Evolutionary conservation across 2,888 invertebrate genomes (phyloP).

Genomic region (Drosophila paracracens): DNA sequence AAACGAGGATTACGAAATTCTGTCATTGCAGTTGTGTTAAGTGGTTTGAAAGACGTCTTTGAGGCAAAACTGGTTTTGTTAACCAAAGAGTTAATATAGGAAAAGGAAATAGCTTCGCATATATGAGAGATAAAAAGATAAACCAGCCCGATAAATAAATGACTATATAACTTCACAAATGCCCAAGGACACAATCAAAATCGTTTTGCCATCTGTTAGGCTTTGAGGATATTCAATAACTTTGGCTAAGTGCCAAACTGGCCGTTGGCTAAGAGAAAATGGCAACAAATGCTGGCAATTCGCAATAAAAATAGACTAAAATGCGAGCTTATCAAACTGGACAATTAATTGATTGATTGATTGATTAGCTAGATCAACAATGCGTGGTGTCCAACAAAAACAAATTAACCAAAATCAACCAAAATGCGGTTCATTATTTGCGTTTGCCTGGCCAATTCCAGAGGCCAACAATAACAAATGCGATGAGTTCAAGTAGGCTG

Average conservation of each 20-base stretch:
- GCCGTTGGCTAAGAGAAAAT: conserved; percentile 54
- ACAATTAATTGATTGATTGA: conserved; percentile 78
- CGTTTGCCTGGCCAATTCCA: conserved; percentile 60
- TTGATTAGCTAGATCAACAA: conserved; percentile 62
- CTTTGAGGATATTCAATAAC: conserved; percentile 45
- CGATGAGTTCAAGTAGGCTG: conserved; percentile 19
- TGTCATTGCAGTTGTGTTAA: conserved; percentile 39
- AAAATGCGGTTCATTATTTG: conserved; percentile 63
- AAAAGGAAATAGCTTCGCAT: background rate
- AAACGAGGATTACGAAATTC: conserved; percentile 44
- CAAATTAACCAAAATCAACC: conserved; percentile 53
- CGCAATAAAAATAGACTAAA: conserved; percentile 70
- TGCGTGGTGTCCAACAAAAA: conserved; percentile 13
- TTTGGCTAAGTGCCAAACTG: conserved; percentile 60
- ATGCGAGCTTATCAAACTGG: conserved; percentile 33
- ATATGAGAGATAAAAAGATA: background rate
- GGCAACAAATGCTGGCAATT: conserved; percentile 57
- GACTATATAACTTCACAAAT: background rate
- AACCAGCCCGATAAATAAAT: background rate
- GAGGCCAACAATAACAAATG: conserved; percentile 37
- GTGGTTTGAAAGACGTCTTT: conserved; percentile 47
- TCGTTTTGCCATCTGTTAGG: conserved; percentile 8
- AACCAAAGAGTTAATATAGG: background rate
- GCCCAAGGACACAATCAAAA: conserved; percentile 11
- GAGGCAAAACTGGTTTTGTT: conserved; percentile 26